Evolutionary conservation across 1,140 invertebrate genomes (phyloP).

Genomic region (Drosophila cardini): DNA sequence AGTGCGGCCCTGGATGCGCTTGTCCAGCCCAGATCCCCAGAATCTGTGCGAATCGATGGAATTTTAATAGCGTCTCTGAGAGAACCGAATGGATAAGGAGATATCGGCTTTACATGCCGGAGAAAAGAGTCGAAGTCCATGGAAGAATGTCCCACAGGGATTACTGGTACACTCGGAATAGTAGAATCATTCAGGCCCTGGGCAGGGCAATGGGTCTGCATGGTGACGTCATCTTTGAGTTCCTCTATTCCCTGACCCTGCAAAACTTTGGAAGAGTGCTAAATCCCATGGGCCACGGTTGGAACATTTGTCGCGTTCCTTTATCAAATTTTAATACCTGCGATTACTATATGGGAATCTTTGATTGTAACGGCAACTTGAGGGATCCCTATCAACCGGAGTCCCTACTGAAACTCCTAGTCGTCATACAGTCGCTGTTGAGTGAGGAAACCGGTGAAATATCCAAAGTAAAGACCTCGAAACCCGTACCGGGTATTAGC

Average conservation of each 20-base stretch:
- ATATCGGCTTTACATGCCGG: neutral
- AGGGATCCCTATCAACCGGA: slow-evolving; percentile 27
- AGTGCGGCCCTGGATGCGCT: neutral
- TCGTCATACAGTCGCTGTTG: slow-evolving; percentile 22
- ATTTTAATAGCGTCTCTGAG: neutral
- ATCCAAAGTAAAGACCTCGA: neutral
- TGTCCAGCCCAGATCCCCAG: neutral
- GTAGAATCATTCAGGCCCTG: slow-evolving; percentile 16
- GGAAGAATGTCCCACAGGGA: neutral
- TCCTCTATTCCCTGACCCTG: slow-evolving; percentile 50
- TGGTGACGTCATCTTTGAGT: slow-evolving; percentile 21
- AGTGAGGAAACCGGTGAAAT: too few species aligned
- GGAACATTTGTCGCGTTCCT: slow-evolving; percentile 23
- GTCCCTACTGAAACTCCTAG: slow-evolving; percentile 23
- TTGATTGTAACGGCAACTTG: slow-evolving; percentile 44
- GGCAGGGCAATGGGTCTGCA: neutral
- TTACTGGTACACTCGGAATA: slow-evolving; percentile 35
- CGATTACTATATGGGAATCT: slow-evolving; percentile 33
- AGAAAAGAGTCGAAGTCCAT: neutral
- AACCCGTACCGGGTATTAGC: neutral
- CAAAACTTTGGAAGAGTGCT: slow-evolving; percentile 49
- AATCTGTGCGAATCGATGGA: neutral
- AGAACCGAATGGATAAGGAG: neutral
- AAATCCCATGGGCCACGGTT: neutral
- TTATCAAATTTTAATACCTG: slow-evolving; percentile 10